Evolutionary conservation across 2,888 invertebrate species (phyloP), one percentile per base, ranked within the genome.

Genomic region (Clanis bilineata): DNA sequence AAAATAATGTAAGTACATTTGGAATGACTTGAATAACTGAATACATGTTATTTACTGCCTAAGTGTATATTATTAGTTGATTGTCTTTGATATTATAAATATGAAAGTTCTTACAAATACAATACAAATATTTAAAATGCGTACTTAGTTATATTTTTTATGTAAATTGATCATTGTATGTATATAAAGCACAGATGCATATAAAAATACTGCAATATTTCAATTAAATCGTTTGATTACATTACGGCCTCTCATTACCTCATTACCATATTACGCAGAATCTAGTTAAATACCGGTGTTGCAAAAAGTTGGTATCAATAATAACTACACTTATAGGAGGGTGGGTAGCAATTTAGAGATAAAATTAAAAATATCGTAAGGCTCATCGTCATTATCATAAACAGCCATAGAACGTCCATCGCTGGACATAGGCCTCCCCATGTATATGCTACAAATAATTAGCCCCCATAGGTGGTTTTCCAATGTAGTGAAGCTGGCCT

Each of bases 161-260:
- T 39, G 23, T 47, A 25, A 9, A 21, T n/a, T 21, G 12, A 15
- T 36, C 4, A 32, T 32, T 28, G 21, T 44, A 22, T 32, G 28
- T 25, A 18, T 21, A 10, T 43, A 18, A 44, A 57, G 57, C 45
- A 25, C 12, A 45, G n/a, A 15, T 47, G 44, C 25, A 39, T 56
- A 60, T 28, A 56, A 62, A 60, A 56, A 56, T 59, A 62, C 23
- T 61, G 54, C 41, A 23, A 45, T 59, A 43, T 23, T 32, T 44
- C 3, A 43, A 41, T 21, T 23, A 12, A 10, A 60, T 62, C 41
- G 45, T 63, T 61, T 57, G 21, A 39, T 59, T 23, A 36, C 1
- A 44, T 56, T 44, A 56, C 41, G 58, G 32, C 59, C 44, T 55
- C 28, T 22, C 39, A 38, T 28, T n/a, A 43, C 43, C 25, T 22